Base-by-base conservation (phyloP, 2,797 vertebrate species). In the Girardinus metallicus region DNA sequence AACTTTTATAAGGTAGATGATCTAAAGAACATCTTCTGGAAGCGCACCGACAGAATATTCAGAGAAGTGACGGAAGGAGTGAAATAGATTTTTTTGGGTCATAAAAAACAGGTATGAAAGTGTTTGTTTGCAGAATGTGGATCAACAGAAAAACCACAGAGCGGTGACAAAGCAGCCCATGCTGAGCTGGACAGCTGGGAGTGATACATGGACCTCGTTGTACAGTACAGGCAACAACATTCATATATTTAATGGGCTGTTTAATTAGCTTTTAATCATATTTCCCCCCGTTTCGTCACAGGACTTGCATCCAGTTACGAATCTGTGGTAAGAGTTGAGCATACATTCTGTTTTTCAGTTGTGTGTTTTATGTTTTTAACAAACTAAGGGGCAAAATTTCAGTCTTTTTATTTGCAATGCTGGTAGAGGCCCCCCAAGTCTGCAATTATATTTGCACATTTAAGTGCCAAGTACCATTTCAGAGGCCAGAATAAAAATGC, bases 181-280 rank as follows among this genome's bases (percentile, higher is more conserved):
- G 31, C 77, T 76, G 1, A 78, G 81, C 77, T n/a, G 80, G 87
- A 85, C 86, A 73, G 82, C 80, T 49, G 46, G 83, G 74, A 18
- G 49, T 91, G 91, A 94, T 90, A 70, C 88, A 92, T 91, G 90
- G 71, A 89, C 82, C 84, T 80, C 84, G 85, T 80, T 86, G 88
- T 41, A 39, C 76, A 83, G 82, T 74, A 71, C 80, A 76, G 82
- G 83, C 87, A 80, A 76, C 68, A 78, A 23, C 82, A 89, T 91
- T 84, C 80, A 89, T 88, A 85, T 77, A 90, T 89, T 91, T 89
- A 92, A 93, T 90, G 89, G 82, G 46, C 83, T 86, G 90, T 91
- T 93, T 92, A 92, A 93, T 92, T 89, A 85, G 83, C 87, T 91
- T 87, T 92, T 90, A 88, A 91, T 93, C 87, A 90, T 88, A 84